Evolutionary conservation across 2,113 vertebrate species (phyloP).

Genomic region (Sceloporus tristichus): DNA sequence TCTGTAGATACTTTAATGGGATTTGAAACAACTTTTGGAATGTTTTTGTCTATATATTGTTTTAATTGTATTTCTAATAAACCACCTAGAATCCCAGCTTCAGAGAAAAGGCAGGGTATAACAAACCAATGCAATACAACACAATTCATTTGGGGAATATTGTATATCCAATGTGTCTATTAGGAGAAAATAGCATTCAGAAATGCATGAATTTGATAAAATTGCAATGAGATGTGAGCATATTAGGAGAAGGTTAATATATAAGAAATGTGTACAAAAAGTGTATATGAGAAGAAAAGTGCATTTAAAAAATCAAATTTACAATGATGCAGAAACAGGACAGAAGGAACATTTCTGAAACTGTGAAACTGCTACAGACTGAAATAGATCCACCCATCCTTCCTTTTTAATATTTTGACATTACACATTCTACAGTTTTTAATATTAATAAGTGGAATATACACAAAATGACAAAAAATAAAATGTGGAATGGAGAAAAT

Average conservation of each 20-base stretch:
- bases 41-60: no score
- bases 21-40: no score
- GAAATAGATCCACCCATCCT: neutral
- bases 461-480: neutral
- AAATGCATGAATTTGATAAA: no score
- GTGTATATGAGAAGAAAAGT: neutral
- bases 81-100: no score
- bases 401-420: neutral
- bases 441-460: neutral
- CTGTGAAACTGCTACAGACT: neutral
- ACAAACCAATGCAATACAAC: no score
- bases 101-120: no score
- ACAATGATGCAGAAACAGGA: neutral
- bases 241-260: neutral
- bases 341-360: neutral
- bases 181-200: no score
- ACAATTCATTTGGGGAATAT: no score
- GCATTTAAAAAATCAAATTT: neutral
- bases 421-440: neutral
- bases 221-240: no score
- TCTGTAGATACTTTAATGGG: no score
- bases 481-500: neutral
- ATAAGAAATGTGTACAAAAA: neutral
- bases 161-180: no score
- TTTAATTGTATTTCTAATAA: no score